Evolutionary conservation across 2,888 invertebrate genomes (phyloP), one percentile per base, ranked within the genome.

Genomic region (Pyrochroa serraticornis): DNA sequence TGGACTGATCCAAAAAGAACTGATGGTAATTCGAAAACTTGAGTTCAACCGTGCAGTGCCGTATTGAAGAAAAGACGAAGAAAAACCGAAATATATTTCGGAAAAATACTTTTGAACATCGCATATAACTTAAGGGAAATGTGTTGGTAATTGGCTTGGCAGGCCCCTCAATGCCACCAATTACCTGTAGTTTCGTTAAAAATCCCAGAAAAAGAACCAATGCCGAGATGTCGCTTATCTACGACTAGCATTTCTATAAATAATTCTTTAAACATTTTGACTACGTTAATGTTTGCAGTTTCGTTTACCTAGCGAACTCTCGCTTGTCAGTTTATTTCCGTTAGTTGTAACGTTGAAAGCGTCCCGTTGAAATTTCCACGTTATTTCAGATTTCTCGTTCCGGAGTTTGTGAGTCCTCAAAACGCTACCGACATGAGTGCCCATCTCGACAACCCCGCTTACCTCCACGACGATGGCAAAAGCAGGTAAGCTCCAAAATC

Each of bases 391-490:
- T 36, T 48, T 36, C n/a, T 22, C 3, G 22, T 22, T 22, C 22
- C 22, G 22, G 22, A 3, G 5, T 5, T 2, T 5, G 22, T 22
- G 22, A 22, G 5, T 5, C 22, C 22, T 5, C 22, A 30, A 44
- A 37, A 10, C 13, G 13, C 14, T 13, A 48, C 10, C 41, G 48
- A 54, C 43, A 69, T 68, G 58, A 82, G 78, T 45, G 81, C 80
- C 3, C 80, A 81, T 7, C 80, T 80, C 78, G 73, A 81, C 69
- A 83, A 83, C 69, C 82, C 82, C 1, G 82, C 81, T 3, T 83
- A 83, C 77, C 81, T 83, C 56, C 80, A 81, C 10, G 83, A 83
- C 71, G 82, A 83, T 65, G 79, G 80, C 57, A 69, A 76, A 35
- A 80, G 80, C 6, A 80, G 80, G 83, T 82, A 68, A 67, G 60